A percentile compares a stretch with the other conserved stretches of the same genome.
phyloP scores from a whole-genome alignment of 2,113 vertebrate genomes.

The Passer montanus region DNA sequence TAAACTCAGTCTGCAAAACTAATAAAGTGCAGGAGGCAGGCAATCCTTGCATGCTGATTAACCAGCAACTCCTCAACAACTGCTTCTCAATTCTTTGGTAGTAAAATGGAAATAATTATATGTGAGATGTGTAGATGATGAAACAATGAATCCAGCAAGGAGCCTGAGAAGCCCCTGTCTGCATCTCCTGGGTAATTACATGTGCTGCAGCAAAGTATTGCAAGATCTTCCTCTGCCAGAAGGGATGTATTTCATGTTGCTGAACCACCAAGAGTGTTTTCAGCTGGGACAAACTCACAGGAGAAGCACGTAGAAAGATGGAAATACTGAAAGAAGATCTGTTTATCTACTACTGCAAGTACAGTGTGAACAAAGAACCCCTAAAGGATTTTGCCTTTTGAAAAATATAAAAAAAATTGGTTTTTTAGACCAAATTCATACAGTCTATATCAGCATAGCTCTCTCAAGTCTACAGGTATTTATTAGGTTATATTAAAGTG shows the following conservation, averaged over 20 bases:
- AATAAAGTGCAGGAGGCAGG: neutral
- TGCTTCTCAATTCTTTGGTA: neutral
- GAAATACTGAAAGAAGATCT: neutral
- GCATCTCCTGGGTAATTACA: neutral
- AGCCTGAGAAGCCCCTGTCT: neutral
- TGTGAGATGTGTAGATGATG: neutral
- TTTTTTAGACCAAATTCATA: neutral
- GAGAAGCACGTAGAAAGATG: neutral
- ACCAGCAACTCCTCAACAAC: neutral
- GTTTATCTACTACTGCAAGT: neutral
- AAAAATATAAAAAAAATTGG: no score
- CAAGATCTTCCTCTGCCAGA: neutral
- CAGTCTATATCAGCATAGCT: neutral
- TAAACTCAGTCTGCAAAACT: constrained; percentile 17
- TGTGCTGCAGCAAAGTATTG: neutral
- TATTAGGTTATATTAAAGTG: neutral
- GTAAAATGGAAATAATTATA: constrained; percentile 33
- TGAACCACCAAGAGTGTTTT: neutral
- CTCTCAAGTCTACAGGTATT: neutral
- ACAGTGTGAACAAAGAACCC: neutral
- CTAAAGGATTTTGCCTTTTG: neutral
- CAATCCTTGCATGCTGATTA: neutral
- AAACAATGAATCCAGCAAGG: constrained; percentile 10
- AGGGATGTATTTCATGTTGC: neutral
- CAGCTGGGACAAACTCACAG: neutral